Percentiles rank a stretch among this genome's conserved stretches.
phyloP scores from a whole-genome alignment of 1,140 invertebrate genomes.

The Drosophila repletoides region DNA sequence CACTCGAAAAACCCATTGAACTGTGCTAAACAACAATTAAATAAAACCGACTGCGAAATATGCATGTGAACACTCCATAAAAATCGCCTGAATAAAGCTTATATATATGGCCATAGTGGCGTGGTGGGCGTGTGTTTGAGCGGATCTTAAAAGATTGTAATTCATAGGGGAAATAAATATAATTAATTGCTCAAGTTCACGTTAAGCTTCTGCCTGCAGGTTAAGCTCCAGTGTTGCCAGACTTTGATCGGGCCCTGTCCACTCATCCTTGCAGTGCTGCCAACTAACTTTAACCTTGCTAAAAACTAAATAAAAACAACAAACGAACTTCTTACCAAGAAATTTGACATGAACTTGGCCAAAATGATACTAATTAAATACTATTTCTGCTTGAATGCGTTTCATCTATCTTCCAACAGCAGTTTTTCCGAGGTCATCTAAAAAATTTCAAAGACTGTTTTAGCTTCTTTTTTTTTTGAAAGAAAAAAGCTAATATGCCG shows the following conservation, averaged over 20 bases:
- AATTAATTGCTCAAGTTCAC: too few species aligned
- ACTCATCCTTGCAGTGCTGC: too few species aligned
- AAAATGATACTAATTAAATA: background rate
- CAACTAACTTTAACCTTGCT: too few species aligned
- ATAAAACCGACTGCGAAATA: background rate
- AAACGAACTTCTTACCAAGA: too few species aligned
- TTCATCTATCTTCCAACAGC: background rate
- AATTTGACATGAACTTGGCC: too few species aligned
- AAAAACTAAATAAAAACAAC: too few species aligned
- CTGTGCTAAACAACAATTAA: background rate
- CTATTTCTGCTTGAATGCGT: too few species aligned
- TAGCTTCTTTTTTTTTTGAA: too few species aligned
- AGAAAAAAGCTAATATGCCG: conserved; percentile 86
- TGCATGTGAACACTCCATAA: conserved; percentile 18
- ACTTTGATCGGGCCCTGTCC: too few species aligned
- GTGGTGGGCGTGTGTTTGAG: background rate
- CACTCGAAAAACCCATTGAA: conserved; percentile 24
- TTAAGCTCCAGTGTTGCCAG: too few species aligned
- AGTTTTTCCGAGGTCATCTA: conserved; percentile 6
- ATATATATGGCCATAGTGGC: too few species aligned
- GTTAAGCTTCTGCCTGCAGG: too few species aligned
- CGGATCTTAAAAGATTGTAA: background rate
- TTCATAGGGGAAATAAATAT: background rate
- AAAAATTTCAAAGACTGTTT: background rate
- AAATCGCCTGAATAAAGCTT: background rate